Base-by-base conservation (phyloP, 2,113 vertebrate genomes). In the Pelmatolapia mariae region DNA sequence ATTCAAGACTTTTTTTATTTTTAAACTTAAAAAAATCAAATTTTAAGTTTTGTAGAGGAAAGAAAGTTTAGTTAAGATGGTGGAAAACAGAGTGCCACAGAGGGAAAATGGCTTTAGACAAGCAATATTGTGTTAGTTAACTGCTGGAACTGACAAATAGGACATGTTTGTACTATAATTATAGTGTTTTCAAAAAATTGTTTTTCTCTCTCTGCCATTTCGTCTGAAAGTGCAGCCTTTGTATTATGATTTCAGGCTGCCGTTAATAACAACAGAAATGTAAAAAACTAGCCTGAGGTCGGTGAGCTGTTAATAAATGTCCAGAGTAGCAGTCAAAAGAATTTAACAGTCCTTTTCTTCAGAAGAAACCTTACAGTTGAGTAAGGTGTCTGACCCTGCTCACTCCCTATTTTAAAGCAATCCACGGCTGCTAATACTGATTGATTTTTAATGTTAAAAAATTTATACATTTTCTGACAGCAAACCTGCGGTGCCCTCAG, bases 371-470 rank as follows among this genome's bases (percentile, higher is more conserved):
- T 68, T 47, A 40, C 13, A 59, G 50, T 29, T 52, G 31, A 79
- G 22, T 73, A 82, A 43, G 31, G 8, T 57, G 12, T 71, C 43
- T 80, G 80, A 89, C 68, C 56, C 47, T 26, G 26, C 79, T 89
- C 40, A 31, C 47, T 3, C 18, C 68, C 45, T 61, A n/a, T 89
- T 89, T 92, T 84, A 89, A 86, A 78, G 82, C 59, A 86, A 87
- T 80, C 82, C 13, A 79, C 11, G 6, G 33, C 29, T 38, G 10
- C 36, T 40, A 54, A 66, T 38, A 50, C 3, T 3, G 7, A 47
- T 11, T 33, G 3, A 19, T 50, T 82, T 76, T 76, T 50, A 50
- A 50, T 76, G 45, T 76, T 19, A 50, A 50, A 50, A 50, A 26
- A 43, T 43, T 1, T 4, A 19, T 18, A 47, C 6, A 12, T 50